phyloP scores from a whole-genome alignment of 2,797 vertebrate species.

The Hipposideros larvatus region DNA sequence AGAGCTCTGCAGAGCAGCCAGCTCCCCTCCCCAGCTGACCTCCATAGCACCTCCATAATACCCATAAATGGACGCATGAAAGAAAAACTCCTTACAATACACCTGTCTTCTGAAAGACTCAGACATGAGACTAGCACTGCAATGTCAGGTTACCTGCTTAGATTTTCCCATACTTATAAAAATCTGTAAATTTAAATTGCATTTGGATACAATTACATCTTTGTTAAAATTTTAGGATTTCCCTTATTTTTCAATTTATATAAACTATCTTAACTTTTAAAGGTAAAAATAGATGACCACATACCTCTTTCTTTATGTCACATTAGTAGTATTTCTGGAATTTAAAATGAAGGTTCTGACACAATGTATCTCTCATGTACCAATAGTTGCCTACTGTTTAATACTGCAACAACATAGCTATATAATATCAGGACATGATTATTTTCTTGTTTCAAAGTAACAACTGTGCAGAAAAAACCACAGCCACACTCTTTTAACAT shows the following conservation, averaged over 20 bases:
- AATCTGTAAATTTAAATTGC: not conserved
- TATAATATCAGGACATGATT: not conserved
- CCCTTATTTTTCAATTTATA: not conserved
- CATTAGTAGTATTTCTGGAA: not conserved
- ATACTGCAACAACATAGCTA: not conserved
- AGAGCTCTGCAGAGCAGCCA: not conserved
- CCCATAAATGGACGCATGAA: not conserved
- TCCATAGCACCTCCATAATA: not conserved
- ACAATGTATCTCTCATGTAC: not conserved
- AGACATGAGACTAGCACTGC: not conserved
- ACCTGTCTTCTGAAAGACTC: not conserved
- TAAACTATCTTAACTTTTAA: constrained; percentile 23
- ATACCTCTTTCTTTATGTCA: not conserved
- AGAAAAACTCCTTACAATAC: constrained; percentile 27
- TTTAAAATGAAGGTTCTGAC: not conserved
- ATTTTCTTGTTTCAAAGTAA: constrained; percentile 16
- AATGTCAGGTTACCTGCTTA: not conserved
- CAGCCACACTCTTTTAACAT: not conserved
- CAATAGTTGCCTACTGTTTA: not conserved
- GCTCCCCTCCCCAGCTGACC: not conserved
- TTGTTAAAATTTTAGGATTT: constrained; percentile 44
- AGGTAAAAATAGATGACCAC: not conserved
- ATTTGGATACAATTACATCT: constrained; percentile 5
- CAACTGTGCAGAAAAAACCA: not conserved
- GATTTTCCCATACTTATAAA: constrained; percentile 1